Evolutionary conservation across 1,140 invertebrate genomes (phyloP).

Genomic region (Drosophila sproati): DNA sequence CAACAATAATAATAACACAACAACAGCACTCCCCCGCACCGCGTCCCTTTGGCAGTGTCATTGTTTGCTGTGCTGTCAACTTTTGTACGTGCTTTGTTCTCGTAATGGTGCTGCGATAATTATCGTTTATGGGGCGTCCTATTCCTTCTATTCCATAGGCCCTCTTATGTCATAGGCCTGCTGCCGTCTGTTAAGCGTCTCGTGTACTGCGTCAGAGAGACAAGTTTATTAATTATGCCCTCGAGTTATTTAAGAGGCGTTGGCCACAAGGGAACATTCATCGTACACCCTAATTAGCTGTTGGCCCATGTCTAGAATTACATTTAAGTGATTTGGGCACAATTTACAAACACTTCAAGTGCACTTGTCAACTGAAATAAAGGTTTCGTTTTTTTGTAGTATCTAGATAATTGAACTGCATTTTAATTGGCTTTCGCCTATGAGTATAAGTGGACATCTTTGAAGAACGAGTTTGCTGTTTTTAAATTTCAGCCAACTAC

Average conservation of each 20-base stretch:
- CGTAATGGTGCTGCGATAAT: slow-evolving; percentile 72
- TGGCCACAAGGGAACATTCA: slow-evolving; percentile 28
- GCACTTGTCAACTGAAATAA: slow-evolving; percentile 33
- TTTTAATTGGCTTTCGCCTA: slow-evolving; percentile 18
- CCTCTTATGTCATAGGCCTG: neutral
- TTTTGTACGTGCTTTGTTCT: slow-evolving; percentile 63
- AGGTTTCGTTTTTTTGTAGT: slow-evolving; percentile 19
- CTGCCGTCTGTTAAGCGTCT: slow-evolving; percentile 58
- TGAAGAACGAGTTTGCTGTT: neutral
- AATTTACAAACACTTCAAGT: slow-evolving; percentile 21
- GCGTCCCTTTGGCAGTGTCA: slow-evolving; percentile 9
- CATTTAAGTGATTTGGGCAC: slow-evolving; percentile 35
- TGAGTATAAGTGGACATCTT: neutral
- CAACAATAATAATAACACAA: slow-evolving; percentile 1
- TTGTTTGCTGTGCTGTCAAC: slow-evolving; percentile 64
- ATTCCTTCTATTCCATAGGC: slow-evolving; percentile 1
- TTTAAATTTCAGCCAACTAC: too few relatives aligned
- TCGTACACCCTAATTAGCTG: slow-evolving; percentile 64
- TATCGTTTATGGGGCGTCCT: slow-evolving; percentile 46
- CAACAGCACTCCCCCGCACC: neutral
- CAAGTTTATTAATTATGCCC: slow-evolving; percentile 74
- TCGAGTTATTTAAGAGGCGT: slow-evolving; percentile 46
- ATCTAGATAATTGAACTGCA: slow-evolving; percentile 4
- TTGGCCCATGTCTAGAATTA: slow-evolving; percentile 47
- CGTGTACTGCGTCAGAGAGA: slow-evolving; percentile 57